These are phyloP conservation scores for Drosophila kuntzei DNA, from an alignment of 2,888 invertebrate genomes.

Conservation along the genomic window DNA sequence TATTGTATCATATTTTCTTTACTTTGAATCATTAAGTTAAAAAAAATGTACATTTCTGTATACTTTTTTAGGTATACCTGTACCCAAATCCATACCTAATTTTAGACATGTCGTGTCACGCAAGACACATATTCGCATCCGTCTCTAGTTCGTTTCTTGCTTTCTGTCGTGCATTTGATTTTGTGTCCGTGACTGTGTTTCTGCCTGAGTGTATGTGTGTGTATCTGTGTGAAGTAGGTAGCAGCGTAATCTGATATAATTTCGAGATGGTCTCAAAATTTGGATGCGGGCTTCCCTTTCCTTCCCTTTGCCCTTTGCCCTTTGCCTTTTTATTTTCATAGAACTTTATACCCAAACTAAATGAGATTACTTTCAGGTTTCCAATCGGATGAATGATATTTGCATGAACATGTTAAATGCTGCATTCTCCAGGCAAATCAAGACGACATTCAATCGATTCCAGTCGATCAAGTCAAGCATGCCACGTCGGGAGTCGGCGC, in stretches of 20 bases:
- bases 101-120: constrained; percentile 17
- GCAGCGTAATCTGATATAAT: constrained; percentile 72
- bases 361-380: constrained; percentile 88
- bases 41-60: neutral
- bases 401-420: constrained; percentile 93
- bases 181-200: constrained; percentile 27
- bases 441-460: constrained; percentile 93
- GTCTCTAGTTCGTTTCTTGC: constrained; percentile 22
- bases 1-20: too few species aligned
- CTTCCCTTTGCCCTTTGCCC: neutral
- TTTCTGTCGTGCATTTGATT: constrained; percentile 62
- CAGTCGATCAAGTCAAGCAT: constrained; percentile 95
- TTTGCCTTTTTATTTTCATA: constrained; percentile 10
- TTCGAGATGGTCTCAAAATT: constrained; percentile 39
- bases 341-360: constrained; percentile 11
- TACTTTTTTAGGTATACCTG: neutral
- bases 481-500: constrained; percentile 94
- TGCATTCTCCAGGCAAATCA: constrained; percentile 94
- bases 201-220: constrained; percentile 19
- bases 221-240: constrained; percentile 56
- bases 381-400: constrained; percentile 91
- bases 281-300: constrained; percentile 35
- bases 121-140: neutral
- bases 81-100: neutral
- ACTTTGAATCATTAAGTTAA: too few species aligned